Conservation (phyloP, 2,888 invertebrate genomes). For the Sesia bembeciformis region DNA sequence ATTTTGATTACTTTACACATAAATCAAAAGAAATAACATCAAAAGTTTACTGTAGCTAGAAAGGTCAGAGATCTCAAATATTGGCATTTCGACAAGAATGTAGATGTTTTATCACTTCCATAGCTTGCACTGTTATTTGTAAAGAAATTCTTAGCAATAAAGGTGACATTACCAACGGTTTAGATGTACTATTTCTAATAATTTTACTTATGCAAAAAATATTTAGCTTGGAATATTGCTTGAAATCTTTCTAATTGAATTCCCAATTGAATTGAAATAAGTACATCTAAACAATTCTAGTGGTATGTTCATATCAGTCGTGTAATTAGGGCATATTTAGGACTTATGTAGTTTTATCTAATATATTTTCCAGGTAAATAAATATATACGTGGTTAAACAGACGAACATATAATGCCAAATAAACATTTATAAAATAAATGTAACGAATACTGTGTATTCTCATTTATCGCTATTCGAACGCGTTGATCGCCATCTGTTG, state of each 20-base stretch:
- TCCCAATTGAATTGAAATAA: constrained; percentile 7
- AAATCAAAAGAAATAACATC: too few relatives aligned
- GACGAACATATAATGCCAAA: too few relatives aligned
- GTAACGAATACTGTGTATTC: too few relatives aligned
- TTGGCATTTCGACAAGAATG: neutral
- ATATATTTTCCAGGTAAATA: too few relatives aligned
- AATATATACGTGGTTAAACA: too few relatives aligned
- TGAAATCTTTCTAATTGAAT: neutral
- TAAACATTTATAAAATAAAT: too few relatives aligned
- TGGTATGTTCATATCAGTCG: constrained; percentile 29
- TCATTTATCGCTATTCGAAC: too few relatives aligned
- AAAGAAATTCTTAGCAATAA: constrained; percentile 44
- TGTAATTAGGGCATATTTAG: constrained; percentile 22
- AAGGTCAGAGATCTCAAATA: neutral
- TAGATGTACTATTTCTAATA: constrained; percentile 23
- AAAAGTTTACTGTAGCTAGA: too few relatives aligned
- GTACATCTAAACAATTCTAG: constrained; percentile 17
- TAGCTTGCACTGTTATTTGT: constrained; percentile 61
- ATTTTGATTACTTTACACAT: too few relatives aligned
- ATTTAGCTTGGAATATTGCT: constrained; percentile 6
- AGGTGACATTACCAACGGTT: constrained; percentile 14
- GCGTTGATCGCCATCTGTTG: too few relatives aligned
- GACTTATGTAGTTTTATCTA: neutral
- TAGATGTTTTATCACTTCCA: constrained; percentile 47
- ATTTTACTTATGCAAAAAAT: neutral